phyloP scores from a whole-genome alignment of 2,797 vertebrate genomes.

The Micromesistius poutassou region DNA sequence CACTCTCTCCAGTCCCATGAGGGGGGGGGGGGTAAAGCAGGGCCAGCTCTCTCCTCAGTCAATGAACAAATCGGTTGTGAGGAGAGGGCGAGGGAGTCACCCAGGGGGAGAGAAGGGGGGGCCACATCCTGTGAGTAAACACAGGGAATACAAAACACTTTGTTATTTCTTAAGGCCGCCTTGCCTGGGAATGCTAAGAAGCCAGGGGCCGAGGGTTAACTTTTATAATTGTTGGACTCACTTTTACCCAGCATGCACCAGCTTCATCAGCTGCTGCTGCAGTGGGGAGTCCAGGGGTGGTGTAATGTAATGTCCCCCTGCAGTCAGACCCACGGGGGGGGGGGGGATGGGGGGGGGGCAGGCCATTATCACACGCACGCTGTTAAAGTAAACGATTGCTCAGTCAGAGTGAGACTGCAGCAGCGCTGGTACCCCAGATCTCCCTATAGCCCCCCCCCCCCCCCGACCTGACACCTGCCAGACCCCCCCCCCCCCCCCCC shows the following conservation, averaged over 20 bases:
- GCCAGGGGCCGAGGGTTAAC: no score
- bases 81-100: background rate
- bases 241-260: no score
- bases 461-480: no score
- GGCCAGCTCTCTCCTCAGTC: no score
- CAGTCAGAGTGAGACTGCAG: conserved; percentile 12
- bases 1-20: background rate
- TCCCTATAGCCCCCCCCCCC: no score
- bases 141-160: background rate
- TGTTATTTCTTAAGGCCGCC: background rate
- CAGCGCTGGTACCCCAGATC: no score
- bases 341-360: conserved; percentile 15
- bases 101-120: background rate
- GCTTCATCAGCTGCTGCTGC: no score
- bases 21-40: no score
- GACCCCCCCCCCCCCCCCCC: no score
- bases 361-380: conserved; percentile 21
- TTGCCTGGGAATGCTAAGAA: no score
- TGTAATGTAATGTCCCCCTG: conserved; percentile 50
- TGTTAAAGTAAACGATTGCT: conserved; percentile 48
- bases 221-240: no score
- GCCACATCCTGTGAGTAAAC: background rate
- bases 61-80: background rate
- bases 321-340: conserved; percentile 45
- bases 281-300: conserved; percentile 38